Percentiles rank a stretch among this genome's conserved stretches.
Conservation (phyloP, 2,888 invertebrate genomes). For the Drosophila vallismaia region DNA sequence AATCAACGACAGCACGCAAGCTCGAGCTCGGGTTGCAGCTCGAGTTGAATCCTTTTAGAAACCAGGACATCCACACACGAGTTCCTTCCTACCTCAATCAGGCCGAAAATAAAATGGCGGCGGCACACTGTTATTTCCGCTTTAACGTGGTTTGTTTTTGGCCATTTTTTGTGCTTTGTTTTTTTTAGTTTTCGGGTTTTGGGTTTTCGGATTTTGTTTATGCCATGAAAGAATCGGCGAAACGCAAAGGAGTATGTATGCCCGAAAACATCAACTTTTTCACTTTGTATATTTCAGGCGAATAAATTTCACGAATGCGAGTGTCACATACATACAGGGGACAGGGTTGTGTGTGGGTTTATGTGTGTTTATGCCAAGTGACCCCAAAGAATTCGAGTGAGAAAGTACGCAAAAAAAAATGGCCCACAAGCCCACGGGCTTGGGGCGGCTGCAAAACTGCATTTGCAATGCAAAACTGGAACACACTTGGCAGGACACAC, state of each 20-base stretch:
- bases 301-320: slow-evolving; percentile 38
- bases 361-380: slow-evolving; percentile 53
- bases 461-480: slow-evolving; percentile 68
- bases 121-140: slow-evolving; percentile 49
- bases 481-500: slow-evolving; percentile 43
- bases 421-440: slow-evolving; percentile 27
- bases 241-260: slow-evolving; percentile 4
- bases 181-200: slow-evolving; percentile 1
- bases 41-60: slow-evolving; percentile 27
- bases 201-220: slow-evolving; percentile 17
- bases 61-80: slow-evolving; percentile 18
- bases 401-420: slow-evolving; percentile 21
- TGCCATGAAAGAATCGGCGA: slow-evolving; percentile 20
- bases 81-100: slow-evolving; percentile 30
- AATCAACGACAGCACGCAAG: slow-evolving; percentile 55
- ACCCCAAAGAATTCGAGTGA: slow-evolving; percentile 29
- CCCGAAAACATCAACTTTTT: slow-evolving; percentile 56
- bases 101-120: slow-evolving; percentile 64
- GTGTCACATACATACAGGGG: slow-evolving; percentile 20
- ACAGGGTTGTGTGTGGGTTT: slow-evolving; percentile 23
- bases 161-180: background rate
- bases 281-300: slow-evolving; percentile 50
- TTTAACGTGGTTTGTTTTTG: slow-evolving; percentile 1
- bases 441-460: slow-evolving; percentile 24
- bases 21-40: slow-evolving; percentile 2